Evolutionary conservation across 2,113 vertebrate species (phyloP).

Genomic region (Bombycilla garrulus): DNA sequence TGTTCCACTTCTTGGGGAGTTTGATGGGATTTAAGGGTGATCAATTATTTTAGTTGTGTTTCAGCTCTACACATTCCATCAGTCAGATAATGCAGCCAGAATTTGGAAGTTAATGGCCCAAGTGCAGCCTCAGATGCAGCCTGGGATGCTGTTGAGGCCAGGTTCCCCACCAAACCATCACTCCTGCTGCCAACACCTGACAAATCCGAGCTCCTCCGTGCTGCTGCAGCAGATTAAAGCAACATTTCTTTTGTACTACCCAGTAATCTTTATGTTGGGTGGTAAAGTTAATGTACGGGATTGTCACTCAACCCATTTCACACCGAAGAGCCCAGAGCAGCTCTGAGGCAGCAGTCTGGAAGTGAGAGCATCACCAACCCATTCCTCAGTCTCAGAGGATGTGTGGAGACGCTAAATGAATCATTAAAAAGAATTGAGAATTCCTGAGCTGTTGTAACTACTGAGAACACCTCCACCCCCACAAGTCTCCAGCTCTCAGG

Average conservation of each 20-base stretch:
- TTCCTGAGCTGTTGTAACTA: not conserved
- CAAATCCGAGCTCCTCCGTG: not conserved
- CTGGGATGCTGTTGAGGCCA: not conserved
- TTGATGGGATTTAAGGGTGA: not conserved
- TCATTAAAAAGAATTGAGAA: not conserved
- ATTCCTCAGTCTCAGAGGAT: not conserved
- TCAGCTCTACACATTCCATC: not conserved
- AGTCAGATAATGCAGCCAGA: not conserved
- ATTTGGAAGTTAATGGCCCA: conserved; percentile 34
- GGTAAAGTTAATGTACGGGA: conserved; percentile 55
- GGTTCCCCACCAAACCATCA: not conserved
- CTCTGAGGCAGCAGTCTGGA: not conserved
- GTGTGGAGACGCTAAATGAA: not conserved
- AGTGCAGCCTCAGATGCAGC: not conserved
- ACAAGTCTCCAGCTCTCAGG: not conserved
- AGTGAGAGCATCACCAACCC: not conserved
- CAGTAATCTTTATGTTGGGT: conserved; percentile 44
- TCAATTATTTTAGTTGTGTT: not conserved
- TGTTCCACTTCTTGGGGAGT: not conserved
- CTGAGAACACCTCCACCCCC: not conserved
- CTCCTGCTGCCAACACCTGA: conserved; percentile 20
- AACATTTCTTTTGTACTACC: conserved; percentile 57
- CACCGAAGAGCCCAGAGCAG: not conserved
- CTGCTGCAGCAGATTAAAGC: conserved; percentile 43
- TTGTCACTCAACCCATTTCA: conserved; percentile 49